Evolutionary conservation across 2,888 invertebrate genomes (phyloP).

Genomic region (Scelioninae gen. 2): DNA sequence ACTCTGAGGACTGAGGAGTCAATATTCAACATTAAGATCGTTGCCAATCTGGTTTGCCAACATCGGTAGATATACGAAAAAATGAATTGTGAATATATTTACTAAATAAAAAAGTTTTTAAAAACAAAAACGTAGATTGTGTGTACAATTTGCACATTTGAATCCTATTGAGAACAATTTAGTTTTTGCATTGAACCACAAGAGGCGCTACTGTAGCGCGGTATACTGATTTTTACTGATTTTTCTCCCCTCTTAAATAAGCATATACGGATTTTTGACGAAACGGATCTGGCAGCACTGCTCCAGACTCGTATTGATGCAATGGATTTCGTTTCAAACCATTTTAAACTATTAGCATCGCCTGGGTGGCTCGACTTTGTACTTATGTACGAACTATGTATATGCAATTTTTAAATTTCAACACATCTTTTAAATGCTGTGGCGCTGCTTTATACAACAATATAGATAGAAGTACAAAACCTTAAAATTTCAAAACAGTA

Average conservation of each 20-base stretch:
- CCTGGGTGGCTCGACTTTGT: too few species aligned
- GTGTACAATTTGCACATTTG: background rate
- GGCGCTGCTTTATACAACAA: too few species aligned
- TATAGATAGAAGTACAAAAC: too few species aligned
- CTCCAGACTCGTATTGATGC: too few species aligned
- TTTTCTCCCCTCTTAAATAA: conserved; percentile 5
- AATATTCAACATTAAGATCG: background rate
- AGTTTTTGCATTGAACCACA: background rate
- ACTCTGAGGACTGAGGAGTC: conserved; percentile 6
- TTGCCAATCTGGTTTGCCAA: conserved; percentile 1
- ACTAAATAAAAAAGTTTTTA: conserved; percentile 6
- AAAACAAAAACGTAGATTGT: conserved; percentile 1
- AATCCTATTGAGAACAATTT: background rate
- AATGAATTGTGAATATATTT: conserved; percentile 2
- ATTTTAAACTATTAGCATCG: too few species aligned
- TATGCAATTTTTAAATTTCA: too few species aligned
- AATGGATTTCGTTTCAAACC: too few species aligned
- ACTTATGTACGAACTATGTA: too few species aligned
- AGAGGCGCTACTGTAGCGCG: background rate
- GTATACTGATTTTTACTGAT: conserved; percentile 16
- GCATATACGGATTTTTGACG: conserved; percentile 2
- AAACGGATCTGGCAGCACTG: too few species aligned
- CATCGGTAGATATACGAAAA: conserved; percentile 1
- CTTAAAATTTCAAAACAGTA: too few species aligned
- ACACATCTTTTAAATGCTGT: too few species aligned